These are phyloP conservation scores for Corythaixoides concolor DNA, from an alignment of 2,113 vertebrate genomes.

Conservation along the genomic window DNA sequence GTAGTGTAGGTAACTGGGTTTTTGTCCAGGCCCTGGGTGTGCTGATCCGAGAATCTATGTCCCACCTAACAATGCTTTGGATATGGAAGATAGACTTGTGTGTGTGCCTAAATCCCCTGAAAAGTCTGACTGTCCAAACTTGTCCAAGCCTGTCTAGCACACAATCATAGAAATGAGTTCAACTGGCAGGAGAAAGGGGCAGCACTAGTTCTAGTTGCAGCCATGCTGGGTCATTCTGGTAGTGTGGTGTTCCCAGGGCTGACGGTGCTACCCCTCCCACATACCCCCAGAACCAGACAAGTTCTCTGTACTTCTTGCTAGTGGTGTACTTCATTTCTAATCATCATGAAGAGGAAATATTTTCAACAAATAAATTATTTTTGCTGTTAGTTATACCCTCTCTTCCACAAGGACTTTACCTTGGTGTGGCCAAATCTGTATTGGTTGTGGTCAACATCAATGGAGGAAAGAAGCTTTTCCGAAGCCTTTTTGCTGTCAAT, in stretches of 20 bases:
- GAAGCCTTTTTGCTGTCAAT: constrained; percentile 83
- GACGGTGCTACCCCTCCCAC: neutral
- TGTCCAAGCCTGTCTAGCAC: neutral
- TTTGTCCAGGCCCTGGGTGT: neutral
- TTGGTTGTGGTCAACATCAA: constrained; percentile 83
- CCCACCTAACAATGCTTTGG: neutral
- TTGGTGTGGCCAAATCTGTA: constrained; percentile 87
- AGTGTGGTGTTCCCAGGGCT: neutral
- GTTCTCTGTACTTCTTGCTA: neutral
- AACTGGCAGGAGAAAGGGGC: neutral
- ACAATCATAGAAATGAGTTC: neutral
- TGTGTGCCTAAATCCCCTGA: neutral
- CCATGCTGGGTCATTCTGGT: neutral
- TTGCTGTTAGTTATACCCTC: neutral
- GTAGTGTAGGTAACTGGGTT: neutral
- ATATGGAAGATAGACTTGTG: neutral
- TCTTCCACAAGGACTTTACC: constrained; percentile 63
- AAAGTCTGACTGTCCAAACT: neutral
- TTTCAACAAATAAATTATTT: neutral
- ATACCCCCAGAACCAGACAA: neutral
- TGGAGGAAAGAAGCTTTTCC: constrained; percentile 83
- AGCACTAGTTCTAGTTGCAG: neutral
- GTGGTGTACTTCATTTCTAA: neutral
- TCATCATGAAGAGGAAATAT: neutral
- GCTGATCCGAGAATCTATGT: neutral